Evolutionary conservation across 2,797 vertebrate species (phyloP).

Genomic region (Coilia nasus): DNA sequence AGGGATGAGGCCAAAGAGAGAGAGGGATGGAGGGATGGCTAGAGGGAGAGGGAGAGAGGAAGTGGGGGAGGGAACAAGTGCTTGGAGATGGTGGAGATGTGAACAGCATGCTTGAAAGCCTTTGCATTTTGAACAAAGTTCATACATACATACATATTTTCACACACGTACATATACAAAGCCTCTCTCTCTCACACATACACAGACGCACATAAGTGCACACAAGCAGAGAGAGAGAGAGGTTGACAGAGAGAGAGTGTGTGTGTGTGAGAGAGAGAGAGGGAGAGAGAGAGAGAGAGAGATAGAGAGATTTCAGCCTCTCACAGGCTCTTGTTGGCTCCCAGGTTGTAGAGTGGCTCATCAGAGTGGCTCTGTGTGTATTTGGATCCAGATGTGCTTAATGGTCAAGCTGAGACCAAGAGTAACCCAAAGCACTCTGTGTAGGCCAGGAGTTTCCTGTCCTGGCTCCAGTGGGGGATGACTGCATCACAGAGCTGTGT

Average conservation of each 20-base stretch:
- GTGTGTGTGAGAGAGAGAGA: no score
- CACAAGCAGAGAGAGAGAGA: no score
- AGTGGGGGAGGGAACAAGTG: slow-evolving; percentile 1
- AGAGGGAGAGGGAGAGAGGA: slow-evolving; percentile 30
- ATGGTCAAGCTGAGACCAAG: slow-evolving; percentile 42
- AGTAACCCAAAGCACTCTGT: slow-evolving; percentile 23
- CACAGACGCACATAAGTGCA: no score
- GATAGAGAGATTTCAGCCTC: not conserved
- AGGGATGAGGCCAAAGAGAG: not conserved
- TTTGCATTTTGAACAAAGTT: not conserved
- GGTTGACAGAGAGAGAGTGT: no score
- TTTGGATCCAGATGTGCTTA: slow-evolving; percentile 70
- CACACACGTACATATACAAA: slow-evolving; percentile 23
- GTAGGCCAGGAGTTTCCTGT: slow-evolving; percentile 20
- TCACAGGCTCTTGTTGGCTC: slow-evolving; percentile 42
- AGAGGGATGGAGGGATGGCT: not conserved
- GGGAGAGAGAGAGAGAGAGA: no score
- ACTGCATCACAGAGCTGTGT: not conserved
- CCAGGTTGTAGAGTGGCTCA: slow-evolving; percentile 66
- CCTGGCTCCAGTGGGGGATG: not conserved
- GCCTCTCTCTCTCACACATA: not conserved
- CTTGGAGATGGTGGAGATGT: not conserved
- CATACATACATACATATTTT: not conserved
- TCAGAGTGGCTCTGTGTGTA: slow-evolving; percentile 50
- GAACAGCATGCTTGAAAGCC: not conserved